Evolutionary conservation across 2,888 invertebrate species (phyloP).

Genomic region (Sussaba pulchella): DNA sequence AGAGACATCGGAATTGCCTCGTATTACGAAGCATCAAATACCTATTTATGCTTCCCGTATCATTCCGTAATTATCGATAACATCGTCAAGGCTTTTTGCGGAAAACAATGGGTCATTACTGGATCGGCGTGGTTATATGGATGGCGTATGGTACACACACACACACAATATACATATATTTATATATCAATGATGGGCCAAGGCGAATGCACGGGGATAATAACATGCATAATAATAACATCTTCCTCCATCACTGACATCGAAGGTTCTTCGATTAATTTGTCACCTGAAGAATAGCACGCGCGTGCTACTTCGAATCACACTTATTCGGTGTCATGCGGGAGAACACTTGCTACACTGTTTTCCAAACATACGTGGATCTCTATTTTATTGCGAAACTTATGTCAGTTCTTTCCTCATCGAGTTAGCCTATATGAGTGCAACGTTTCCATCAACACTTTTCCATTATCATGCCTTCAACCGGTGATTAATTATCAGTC

Average conservation of each 20-base stretch:
- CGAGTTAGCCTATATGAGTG: too few species aligned
- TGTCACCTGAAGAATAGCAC: too few species aligned
- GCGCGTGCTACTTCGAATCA: too few species aligned
- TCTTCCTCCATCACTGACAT: constrained; percentile 27
- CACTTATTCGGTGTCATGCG: too few species aligned
- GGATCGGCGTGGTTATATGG: constrained; percentile 53
- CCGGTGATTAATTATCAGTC: too few species aligned
- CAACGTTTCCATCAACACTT: too few species aligned
- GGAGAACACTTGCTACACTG: not conserved
- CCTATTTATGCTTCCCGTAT: constrained; percentile 83
- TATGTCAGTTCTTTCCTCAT: too few species aligned
- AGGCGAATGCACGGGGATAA: too few species aligned
- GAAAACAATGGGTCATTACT: constrained; percentile 84
- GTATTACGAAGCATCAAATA: constrained; percentile 73
- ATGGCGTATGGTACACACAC: constrained; percentile 14
- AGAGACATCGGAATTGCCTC: constrained; percentile 55
- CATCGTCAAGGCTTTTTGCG: constrained; percentile 83
- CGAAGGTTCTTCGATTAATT: too few species aligned
- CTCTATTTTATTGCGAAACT: not conserved
- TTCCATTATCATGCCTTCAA: too few species aligned
- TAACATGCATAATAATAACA: too few species aligned
- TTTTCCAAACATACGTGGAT: too few species aligned
- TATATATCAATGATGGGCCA: not conserved
- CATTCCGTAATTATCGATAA: constrained; percentile 84
- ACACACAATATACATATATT: not conserved